Base-by-base conservation (phyloP, 2,888 invertebrate genomes). In the Cheilosia vernalis region DNA sequence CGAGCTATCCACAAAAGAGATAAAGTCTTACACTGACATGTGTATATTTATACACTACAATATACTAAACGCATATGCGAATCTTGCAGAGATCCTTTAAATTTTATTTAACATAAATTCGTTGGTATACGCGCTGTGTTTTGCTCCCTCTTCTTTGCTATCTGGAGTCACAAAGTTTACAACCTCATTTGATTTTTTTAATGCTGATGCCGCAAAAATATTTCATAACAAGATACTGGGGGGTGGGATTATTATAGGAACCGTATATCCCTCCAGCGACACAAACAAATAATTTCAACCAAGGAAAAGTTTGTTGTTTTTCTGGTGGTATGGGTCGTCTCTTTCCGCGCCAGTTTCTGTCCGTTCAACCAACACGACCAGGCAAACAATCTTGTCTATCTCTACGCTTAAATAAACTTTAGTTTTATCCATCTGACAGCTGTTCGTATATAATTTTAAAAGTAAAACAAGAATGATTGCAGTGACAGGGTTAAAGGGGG, bases 151-250 rank as follows among this genome's bases (percentile, higher is more conserved):
- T 40, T 47, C 19, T 21, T 19, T 17, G 37, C 15, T n/a, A 33
- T 63, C 55, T 37, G 15, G 30, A 40, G 64, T 42, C 64, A 15
- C 64, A 74, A 74, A 74, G 74, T 74, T 74, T 74, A 74, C 74
- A 74, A 74, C 74, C 74, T 64, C 74, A 74, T 74, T 74, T 58
- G 64, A 58, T 51, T 74, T 74, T 74, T 74, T 74, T 74, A 74
- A 74, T 74, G 74, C 74, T 74, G 58, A 74, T 66, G 56, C 49
- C 64, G 58, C 74, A 51, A 74, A 56, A 74, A 74, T 64, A 74
- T 58, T 58, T 66, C 58, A 74, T 66, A 58, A 66, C 64, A 74
- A 40, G 74, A 64, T 49, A 66, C 74, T 40, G 56, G 19, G 24
- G 15, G 9, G 64, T 49, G 27, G 64, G 56, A 74, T 74, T 64